Conservation (phyloP, 2,888 invertebrate genomes). For the Oscheius sp. region DNA sequence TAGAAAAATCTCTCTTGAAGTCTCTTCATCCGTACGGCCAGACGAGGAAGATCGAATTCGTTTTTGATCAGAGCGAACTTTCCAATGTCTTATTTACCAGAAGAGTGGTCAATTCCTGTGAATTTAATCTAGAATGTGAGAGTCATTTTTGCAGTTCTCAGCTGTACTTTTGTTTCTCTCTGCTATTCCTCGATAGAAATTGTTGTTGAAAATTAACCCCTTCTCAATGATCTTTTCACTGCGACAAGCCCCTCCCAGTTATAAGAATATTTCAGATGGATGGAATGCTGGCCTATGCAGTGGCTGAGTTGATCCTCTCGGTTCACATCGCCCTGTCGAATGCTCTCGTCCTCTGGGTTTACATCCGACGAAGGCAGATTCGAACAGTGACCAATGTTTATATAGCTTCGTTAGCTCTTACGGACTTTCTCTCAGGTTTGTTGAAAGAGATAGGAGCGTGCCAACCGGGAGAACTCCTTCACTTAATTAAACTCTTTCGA, state of each 20-base stretch:
- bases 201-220: no score
- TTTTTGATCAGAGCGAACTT: no score
- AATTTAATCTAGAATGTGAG: no score
- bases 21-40: no score
- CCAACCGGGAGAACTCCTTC: background rate
- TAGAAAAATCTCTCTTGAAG: no score
- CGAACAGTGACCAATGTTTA: constrained; percentile 69
- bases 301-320: constrained; percentile 65
- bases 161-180: no score
- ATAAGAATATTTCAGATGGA: constrained; percentile 7
- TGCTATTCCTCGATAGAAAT: background rate
- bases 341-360: constrained; percentile 67
- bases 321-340: constrained; percentile 66
- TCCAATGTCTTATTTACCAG: no score
- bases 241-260: background rate
- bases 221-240: background rate
- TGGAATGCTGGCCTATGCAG: constrained; percentile 49
- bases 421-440: constrained; percentile 65
- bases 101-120: no score
- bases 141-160: no score
- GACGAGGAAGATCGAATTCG: no score
- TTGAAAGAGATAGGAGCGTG: background rate
- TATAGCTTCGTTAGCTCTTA: constrained; percentile 67
- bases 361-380: constrained; percentile 50
- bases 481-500: constrained; percentile 2